Conservation (phyloP, 2,113 vertebrate species). For the Maylandia zebra region DNA sequence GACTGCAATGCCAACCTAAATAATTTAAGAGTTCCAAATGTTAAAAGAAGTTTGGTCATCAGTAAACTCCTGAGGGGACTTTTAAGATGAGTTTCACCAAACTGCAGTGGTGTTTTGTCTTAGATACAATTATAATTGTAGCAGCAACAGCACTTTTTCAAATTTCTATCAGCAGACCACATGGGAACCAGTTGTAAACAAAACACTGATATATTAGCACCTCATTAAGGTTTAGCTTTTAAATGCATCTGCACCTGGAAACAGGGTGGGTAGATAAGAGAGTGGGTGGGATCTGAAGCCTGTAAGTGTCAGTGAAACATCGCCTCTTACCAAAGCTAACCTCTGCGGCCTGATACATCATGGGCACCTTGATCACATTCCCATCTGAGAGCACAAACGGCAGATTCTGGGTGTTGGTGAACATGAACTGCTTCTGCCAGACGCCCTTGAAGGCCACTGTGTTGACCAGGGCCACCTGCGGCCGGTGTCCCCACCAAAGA, state of each 20-base stretch:
- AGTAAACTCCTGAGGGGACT: neutral
- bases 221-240: neutral
- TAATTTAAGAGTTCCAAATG: neutral
- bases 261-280: accelerated
- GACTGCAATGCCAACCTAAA: neutral
- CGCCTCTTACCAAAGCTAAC: slow-evolving; percentile 80
- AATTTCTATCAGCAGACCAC: neutral
- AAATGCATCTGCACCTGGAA: neutral
- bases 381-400: slow-evolving; percentile 77
- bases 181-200: neutral
- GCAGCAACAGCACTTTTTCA: neutral
- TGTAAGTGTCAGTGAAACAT: neutral
- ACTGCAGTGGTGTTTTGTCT: neutral
- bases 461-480: slow-evolving; percentile 77
- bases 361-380: slow-evolving; percentile 77
- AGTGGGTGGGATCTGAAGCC: neutral
- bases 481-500: neutral
- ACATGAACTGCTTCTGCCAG: slow-evolving; percentile 83
- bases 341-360: slow-evolving; percentile 81
- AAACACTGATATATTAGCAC: neutral
- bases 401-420: slow-evolving; percentile 75
- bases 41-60: neutral
- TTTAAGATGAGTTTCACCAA: neutral
- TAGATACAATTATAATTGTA: neutral
- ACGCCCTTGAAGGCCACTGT: slow-evolving; percentile 78